Evolutionary conservation across 1,140 invertebrate genomes (phyloP).

Genomic region (Atta colombica): DNA sequence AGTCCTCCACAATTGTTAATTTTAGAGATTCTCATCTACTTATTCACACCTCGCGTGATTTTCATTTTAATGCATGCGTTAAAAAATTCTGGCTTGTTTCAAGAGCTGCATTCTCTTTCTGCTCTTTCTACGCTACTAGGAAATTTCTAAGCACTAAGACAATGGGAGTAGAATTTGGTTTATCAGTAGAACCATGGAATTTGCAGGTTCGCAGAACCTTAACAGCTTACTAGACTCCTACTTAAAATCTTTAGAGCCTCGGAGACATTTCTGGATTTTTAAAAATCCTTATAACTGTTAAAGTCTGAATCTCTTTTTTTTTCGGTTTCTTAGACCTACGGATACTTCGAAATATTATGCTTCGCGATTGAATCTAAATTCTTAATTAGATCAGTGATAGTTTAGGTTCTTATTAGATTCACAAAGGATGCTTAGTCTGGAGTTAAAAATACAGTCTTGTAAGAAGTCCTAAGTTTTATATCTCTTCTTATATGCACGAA

Average conservation of each 20-base stretch:
- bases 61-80: slow-evolving; percentile 15
- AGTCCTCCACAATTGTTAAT: slow-evolving; percentile 42
- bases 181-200: slow-evolving; percentile 47
- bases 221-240: slow-evolving; percentile 28
- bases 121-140: slow-evolving; percentile 51
- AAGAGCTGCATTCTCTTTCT: not conserved
- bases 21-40: not conserved
- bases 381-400: slow-evolving; percentile 17
- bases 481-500: slow-evolving; percentile 71
- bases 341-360: slow-evolving; percentile 40
- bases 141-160: slow-evolving; percentile 63
- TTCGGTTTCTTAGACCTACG: slow-evolving; percentile 54
- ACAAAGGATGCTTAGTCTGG: slow-evolving; percentile 30
- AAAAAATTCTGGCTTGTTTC: slow-evolving; percentile 20
- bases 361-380: slow-evolving; percentile 32
- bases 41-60: not conserved
- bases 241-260: slow-evolving; percentile 20
- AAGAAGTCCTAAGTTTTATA: slow-evolving; percentile 71
- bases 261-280: slow-evolving; percentile 13
- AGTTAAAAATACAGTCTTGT: slow-evolving; percentile 76
- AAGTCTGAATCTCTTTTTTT: slow-evolving; percentile 34
- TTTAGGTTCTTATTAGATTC: slow-evolving; percentile 43
- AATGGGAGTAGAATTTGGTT: slow-evolving; percentile 27
- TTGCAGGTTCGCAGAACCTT: slow-evolving; percentile 37
- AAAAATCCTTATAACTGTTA: slow-evolving; percentile 17